Base-by-base conservation (phyloP, 2,797 vertebrate genomes). In the Taenioides sp. region DNA sequence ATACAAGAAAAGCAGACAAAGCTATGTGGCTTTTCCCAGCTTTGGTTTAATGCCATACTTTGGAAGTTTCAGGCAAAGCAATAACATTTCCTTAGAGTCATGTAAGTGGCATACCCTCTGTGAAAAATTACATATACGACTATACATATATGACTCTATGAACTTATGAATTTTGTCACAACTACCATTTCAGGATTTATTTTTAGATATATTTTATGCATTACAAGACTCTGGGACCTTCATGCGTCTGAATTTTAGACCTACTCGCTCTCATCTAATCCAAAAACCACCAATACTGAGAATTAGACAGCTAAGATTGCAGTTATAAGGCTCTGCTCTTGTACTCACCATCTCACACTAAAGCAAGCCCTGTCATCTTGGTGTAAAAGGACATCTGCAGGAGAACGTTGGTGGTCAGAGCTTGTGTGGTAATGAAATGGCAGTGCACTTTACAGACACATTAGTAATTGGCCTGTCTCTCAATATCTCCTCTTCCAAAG, bases 401-500 rank as follows among this genome's bases (percentile, higher is more conserved):
- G 20, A 69, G 25, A 3, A 31, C 54, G 52, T 61, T 57, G 58
- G 58, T 60, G 58, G 58, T 28, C 58, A 60, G 16, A 60, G 16
- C 12, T 16, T 60, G 58, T 61, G 69, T 72, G 50, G 73, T 65
- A 69, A 49, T 65, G 37, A 40, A 69, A 73, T 71, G 68, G 66
- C 62, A 66, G 78, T 65, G 77, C 40, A 65, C 28, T n/a, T 78
- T 50, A 22, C 20, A 67, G 49, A 78, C 59, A 78, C 60, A 65
- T 52, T 59, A 64, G 72, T 72, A 70, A 70, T 57, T 80, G 57
- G 55, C 49, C 64, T 77, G 71, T 73, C 22, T 28, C 47, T 34
- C 16, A 43, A 80, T 52, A 67, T 72, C 12, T 20, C 12, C 54
- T 55, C 10, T 66, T 65, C 34, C 9, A 76, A 81, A 70, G 60